Evolutionary conservation across 2,888 invertebrate genomes (phyloP), one percentile per base, ranked within the genome.

Genomic region (Dendrolimus houi): DNA sequence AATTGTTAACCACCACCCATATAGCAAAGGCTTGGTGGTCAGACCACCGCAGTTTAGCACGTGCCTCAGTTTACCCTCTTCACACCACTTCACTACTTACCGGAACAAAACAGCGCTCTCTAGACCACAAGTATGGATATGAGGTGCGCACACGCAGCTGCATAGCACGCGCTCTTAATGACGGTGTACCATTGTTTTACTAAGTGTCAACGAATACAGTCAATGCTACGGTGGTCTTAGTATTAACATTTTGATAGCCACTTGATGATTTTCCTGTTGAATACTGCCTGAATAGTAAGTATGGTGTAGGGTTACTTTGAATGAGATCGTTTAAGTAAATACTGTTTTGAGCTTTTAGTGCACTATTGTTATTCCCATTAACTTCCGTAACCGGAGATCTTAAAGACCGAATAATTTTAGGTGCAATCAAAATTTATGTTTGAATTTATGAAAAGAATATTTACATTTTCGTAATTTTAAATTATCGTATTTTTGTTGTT

Each of bases 131-230:
- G 58, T 57, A 59, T 59, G 59, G 59, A 58, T 60, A 55, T 56
- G 56, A 59, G 59, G 59, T 59, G 59, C 59, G 71, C 72, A 68
- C 56, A 67, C 72, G 75, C 87, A 87, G 86, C 86, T 87, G 87
- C 74, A 69, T 55, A 70, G 79, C 87, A 86, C 87, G 85, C 82
- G 86, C 81, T 77, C 83, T 84, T 80, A 81, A 82, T 85, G 75
- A 75, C 78, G 77, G 74, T 74, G 65, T 62, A 68, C 62, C 56
- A 62, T 66, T 63, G 64, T 62, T 57, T 60, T 56, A 56, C 47
- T 6, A 47, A 47, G 47, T 47, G 54, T 58, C 53, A 55, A 58
- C 41, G 54, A 59, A 58, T 62, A 52, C 64, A 64, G 56, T 55
- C 60, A 47, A 57, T 58, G 63, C 62, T 67, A 3, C 70, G 85